Base-by-base conservation (phyloP, 2,888 invertebrate genomes). In the Ceramica pisi region DNA sequence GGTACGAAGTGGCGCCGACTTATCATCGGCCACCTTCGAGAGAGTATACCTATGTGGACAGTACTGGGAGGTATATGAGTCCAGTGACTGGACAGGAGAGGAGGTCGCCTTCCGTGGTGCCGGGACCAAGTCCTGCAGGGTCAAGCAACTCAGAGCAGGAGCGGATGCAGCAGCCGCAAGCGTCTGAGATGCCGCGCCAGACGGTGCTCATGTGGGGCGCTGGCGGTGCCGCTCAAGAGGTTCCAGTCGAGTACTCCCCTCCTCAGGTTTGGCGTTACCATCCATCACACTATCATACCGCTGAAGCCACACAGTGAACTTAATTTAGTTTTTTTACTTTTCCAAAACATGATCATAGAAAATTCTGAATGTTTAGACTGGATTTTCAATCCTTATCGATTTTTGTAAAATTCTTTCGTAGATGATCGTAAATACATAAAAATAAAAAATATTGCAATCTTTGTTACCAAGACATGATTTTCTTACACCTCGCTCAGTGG, bases 171-270 rank as follows among this genome's bases (percentile, higher is more conserved):
- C 92, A 93, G 85, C 86, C 91, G 65, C 92, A 92, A 78, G 87
- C 94, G 19, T 94, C 97, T 67, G 97, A 97, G 86, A 96, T 97
- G 82, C 97, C 98, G 0, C 96, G 99, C 57, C 99, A 99, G 93
- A 99, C 99, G 16, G 99, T 99, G 67, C 97, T 99, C 56, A 99
- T 99, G 99, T 99, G 99, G 99, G 99, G 98, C 31, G 96, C 97
- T 77, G 96, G 94, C 76, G 94, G 94, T 4, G 80, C 94, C 2
- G 92, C 96, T 85, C 95, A 95, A 76, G 95, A 95, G 72, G 94
- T 92, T 12, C 94, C 95, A 9, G 93, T 94, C 86, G 95, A 95
- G 77, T 96, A 95, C 89, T 95, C 95, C 63, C 95, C 96, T 38
- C 95, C 96, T 3, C 96, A 96, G 95, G 95, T 95, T 93, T 96